Percentiles rank a stretch among this genome's conserved stretches.
Conservation (phyloP, 2,113 vertebrate species). For the Triplophysa siluroides region DNA sequence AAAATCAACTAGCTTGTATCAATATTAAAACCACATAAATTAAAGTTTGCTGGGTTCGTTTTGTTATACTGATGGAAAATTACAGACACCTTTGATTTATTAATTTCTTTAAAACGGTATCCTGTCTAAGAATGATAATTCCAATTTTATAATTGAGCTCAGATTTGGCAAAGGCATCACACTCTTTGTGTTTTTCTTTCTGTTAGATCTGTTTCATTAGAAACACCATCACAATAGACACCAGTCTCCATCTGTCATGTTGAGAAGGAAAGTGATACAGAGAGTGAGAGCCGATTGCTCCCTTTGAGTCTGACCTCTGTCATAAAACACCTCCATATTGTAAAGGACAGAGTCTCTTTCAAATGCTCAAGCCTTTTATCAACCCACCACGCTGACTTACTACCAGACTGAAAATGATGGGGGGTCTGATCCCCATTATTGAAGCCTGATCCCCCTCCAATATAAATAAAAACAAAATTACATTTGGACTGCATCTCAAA, state of each 20-base stretch:
- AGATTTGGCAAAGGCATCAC: not conserved
- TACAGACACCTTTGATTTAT: too few relatives aligned
- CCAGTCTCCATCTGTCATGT: conserved; percentile 12
- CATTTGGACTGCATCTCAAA: too few relatives aligned
- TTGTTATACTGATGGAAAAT: not conserved
- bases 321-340: conserved; percentile 34
- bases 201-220: conserved; percentile 5
- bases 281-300: not conserved
- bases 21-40: not conserved
- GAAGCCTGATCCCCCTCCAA: not conserved
- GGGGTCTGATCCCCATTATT: not conserved
- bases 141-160: not conserved
- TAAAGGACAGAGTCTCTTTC: conserved; percentile 21
- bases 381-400: not conserved
- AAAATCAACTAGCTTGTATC: not conserved
- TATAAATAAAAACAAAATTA: not conserved
- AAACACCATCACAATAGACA: not conserved
- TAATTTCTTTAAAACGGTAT: not conserved
- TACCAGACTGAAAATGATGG: not conserved
- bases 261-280: not conserved
- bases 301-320: conserved; percentile 37
- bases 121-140: not conserved
- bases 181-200: not conserved
- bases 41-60: not conserved
- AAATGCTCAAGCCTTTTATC: not conserved